Percentiles rank a stretch among this genome's conserved stretches.
Conservation (phyloP, 1,140 invertebrate genomes). For the Globodera rostochiensis region DNA sequence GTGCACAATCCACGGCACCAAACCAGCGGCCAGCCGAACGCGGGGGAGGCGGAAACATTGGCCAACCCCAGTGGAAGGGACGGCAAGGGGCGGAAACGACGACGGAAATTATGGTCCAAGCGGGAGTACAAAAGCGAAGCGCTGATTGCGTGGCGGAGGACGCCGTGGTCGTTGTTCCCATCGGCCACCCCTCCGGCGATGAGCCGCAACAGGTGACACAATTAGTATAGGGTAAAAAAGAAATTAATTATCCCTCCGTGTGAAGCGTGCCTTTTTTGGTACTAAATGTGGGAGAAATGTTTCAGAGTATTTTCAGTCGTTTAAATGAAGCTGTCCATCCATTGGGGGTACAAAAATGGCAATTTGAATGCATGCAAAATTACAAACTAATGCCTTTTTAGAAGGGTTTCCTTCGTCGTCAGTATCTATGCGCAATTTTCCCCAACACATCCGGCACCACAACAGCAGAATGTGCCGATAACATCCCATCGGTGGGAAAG, state of each 20-base stretch:
- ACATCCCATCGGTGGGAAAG: neutral
- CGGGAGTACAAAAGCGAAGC: conserved; percentile 2
- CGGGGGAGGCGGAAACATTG: neutral
- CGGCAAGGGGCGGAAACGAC: neutral
- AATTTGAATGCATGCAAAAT: too few relatives aligned
- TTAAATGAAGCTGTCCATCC: too few relatives aligned
- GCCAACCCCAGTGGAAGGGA: neutral
- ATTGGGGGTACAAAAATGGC: too few relatives aligned
- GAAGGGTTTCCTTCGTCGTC: neutral
- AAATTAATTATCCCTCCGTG: too few relatives aligned
- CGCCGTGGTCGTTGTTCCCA: neutral
- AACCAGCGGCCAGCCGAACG: neutral
- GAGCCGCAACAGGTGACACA: neutral
- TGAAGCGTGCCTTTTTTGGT: too few relatives aligned
- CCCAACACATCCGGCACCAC: neutral
- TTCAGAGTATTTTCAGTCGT: too few relatives aligned
- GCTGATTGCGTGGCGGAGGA: neutral
- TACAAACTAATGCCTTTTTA: neutral
- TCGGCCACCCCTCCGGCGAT: neutral
- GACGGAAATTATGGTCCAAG: neutral
- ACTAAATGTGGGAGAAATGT: too few relatives aligned
- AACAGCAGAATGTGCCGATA: neutral
- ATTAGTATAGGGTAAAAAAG: neutral
- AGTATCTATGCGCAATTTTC: neutral
- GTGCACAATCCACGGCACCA: conserved; percentile 3